Percentiles rank a stretch among this genome's conserved stretches.
Conservation (phyloP, 2,888 invertebrate species). For the Osmoderma eremita region DNA sequence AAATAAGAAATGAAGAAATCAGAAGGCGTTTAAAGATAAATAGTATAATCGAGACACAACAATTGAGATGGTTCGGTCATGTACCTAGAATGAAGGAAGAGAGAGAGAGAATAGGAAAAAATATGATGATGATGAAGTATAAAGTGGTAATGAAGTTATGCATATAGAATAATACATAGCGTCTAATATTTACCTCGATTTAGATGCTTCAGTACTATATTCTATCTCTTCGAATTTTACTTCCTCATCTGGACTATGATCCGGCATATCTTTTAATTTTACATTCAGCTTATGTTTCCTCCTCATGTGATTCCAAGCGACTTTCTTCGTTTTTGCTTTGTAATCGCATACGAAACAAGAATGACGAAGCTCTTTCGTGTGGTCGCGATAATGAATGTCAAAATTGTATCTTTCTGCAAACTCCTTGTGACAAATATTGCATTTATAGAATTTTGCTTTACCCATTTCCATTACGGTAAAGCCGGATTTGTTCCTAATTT, state of each 20-base stretch:
- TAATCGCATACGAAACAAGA: conserved; percentile 8
- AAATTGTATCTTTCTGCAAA: not conserved
- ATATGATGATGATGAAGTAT: no score
- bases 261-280: not conserved
- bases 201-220: no score
- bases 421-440: not conserved
- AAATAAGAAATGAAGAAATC: no score
- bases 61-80: no score
- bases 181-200: not conserved
- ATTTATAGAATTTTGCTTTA: conserved; percentile 3
- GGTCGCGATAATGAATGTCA: not conserved
- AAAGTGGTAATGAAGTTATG: no score
- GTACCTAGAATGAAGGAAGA: no score
- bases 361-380: not conserved
- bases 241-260: not conserved
- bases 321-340: not conserved
- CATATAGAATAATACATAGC: not conserved
- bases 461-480: no score
- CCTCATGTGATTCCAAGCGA: conserved; percentile 9
- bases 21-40: no score
- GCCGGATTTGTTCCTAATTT: no score
- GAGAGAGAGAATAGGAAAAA: no score
- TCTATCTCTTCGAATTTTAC: no score
- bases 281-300: not conserved
- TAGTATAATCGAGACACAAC: no score